Evolutionary conservation across 2,888 invertebrate genomes (phyloP).

Genomic region (Acleris emargana): DNA sequence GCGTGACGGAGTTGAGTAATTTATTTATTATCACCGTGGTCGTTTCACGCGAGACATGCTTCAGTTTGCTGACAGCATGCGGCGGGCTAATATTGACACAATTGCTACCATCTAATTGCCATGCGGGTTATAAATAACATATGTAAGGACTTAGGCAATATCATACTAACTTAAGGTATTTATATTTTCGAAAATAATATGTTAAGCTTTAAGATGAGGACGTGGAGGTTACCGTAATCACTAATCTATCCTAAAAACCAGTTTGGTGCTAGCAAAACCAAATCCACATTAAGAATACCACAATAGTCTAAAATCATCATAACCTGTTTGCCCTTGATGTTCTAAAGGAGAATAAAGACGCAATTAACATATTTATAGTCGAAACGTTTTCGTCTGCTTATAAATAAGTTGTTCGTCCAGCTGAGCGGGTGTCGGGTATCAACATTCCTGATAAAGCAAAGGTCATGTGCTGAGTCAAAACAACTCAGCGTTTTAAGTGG

Average conservation of each 20-base stretch:
- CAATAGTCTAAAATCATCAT: conserved; percentile 17
- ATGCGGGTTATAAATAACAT: conserved; percentile 8
- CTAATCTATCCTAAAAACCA: conserved; percentile 7
- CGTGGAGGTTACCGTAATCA: conserved; percentile 11
- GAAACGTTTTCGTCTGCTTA: conserved; percentile 26
- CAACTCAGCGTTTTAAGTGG: conserved; percentile 58
- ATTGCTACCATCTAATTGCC: conserved; percentile 13
- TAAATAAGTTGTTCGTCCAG: conserved; percentile 43
- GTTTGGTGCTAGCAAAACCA: conserved; percentile 17
- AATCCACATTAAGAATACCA: conserved; percentile 14
- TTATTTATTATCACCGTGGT: conserved; percentile 1
- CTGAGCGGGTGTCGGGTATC: conserved; percentile 59
- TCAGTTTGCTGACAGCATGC: neutral
- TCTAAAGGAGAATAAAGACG: conserved; percentile 25
- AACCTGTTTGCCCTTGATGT: conserved; percentile 21
- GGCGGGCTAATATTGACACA: conserved; percentile 16
- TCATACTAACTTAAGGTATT: neutral
- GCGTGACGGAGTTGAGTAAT: conserved; percentile 2
- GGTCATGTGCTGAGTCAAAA: conserved; percentile 62
- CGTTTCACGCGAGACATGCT: conserved; percentile 1
- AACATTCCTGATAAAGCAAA: conserved; percentile 58
- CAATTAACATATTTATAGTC: conserved; percentile 33
- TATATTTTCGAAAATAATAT: conserved; percentile 6
- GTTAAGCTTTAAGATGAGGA: neutral
- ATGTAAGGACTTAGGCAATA: conserved; percentile 8